Evolutionary conservation across 2,797 vertebrate genomes (phyloP).

Genomic region (Ficedula albicollis): DNA sequence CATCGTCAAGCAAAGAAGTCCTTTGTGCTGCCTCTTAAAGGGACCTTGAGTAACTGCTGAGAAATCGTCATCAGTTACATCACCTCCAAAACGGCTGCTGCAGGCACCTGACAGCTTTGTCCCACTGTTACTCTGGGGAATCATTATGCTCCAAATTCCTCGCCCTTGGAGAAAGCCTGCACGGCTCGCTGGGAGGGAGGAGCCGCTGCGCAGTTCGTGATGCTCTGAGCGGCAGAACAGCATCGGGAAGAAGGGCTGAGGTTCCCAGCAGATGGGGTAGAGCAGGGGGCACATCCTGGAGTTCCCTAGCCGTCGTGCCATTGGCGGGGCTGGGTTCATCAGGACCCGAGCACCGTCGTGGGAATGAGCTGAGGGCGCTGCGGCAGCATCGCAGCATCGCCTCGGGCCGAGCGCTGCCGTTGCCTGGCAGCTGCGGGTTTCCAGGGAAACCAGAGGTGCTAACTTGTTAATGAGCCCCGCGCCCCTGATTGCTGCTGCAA

Average conservation of each 20-base stretch:
- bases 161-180: not conserved
- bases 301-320: not conserved
- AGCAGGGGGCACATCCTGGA: not conserved
- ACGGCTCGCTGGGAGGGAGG: not conserved
- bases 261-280: not conserved
- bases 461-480: slow-evolving; percentile 76
- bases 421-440: slow-evolving; percentile 79
- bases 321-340: not conserved
- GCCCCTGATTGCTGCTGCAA: slow-evolving; percentile 69
- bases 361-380: not conserved
- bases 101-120: slow-evolving; percentile 30
- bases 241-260: not conserved
- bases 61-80: not conserved
- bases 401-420: slow-evolving; percentile 53
- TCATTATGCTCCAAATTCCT: not conserved
- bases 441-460: slow-evolving; percentile 77
- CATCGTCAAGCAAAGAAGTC: not conserved
- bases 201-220: accelerated
- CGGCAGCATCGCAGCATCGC: slow-evolving; percentile 38
- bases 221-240: not conserved
- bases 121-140: not conserved
- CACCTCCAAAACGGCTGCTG: not conserved
- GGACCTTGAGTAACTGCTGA: slow-evolving; percentile 2
- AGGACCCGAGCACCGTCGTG: not conserved
- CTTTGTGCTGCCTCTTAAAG: slow-evolving; percentile 57